Percentiles rank a stretch among this genome's conserved stretches.
Conservation (phyloP, 2,888 invertebrate species). For the Pycnomerus fuliginosus region DNA sequence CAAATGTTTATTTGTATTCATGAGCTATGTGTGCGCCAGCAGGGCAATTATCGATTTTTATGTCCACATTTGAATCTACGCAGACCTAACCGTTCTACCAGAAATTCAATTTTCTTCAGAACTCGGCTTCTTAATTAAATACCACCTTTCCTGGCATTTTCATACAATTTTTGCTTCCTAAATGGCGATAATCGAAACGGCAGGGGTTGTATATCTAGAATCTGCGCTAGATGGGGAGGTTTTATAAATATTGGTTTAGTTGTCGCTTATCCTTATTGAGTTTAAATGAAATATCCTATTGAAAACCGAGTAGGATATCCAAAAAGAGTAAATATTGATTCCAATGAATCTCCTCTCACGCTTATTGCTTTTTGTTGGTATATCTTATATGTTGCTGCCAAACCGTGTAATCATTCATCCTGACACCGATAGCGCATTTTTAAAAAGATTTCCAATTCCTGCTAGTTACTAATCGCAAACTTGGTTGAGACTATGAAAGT, state of each 20-base stretch:
- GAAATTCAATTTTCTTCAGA: constrained; percentile 4
- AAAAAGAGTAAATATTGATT: constrained; percentile 26
- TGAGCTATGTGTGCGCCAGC: constrained; percentile 5
- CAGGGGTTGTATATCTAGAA: constrained; percentile 6
- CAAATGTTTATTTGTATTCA: constrained; percentile 23
- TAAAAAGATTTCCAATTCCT: not conserved
- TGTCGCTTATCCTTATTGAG: constrained; percentile 28
- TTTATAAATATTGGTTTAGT: constrained; percentile 28
- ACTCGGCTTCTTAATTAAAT: constrained; percentile 13
- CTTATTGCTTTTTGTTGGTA: constrained; percentile 22
- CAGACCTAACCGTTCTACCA: constrained; percentile 5
- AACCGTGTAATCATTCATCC: constrained; percentile 1
- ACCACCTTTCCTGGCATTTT: not conserved
- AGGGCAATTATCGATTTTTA: constrained; percentile 8
- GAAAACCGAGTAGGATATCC: constrained; percentile 24
- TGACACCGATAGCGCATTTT: not conserved
- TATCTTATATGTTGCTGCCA: constrained; percentile 14
- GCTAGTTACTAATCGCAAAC: too few species aligned
- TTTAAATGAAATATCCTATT: constrained; percentile 28
- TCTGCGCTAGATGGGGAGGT: constrained; percentile 17
- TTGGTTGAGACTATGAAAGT: too few species aligned
- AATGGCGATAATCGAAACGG: constrained; percentile 4
- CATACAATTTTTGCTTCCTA: not conserved
- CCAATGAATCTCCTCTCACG: constrained; percentile 20
- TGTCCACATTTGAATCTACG: not conserved